Evolutionary conservation across 2,113 vertebrate genomes (phyloP), one percentile per base, ranked within the genome.

Genomic region (Entelurus aequoreus): DNA sequence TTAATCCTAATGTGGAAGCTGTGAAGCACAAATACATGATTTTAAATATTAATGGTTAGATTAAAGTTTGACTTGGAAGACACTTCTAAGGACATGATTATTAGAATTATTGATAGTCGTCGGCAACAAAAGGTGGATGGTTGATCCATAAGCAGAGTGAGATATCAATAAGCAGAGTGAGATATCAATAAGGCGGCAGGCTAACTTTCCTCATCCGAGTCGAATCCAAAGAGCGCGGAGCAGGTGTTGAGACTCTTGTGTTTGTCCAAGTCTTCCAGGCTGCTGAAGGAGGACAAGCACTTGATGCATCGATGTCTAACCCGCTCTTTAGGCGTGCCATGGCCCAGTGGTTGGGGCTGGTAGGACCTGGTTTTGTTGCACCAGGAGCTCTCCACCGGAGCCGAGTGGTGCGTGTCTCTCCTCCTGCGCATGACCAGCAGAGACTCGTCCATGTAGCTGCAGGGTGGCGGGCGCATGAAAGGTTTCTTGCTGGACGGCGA

Each of bases 121-220:
- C 28, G 28, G 28, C 28, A 28, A 28, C 28, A 4, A 28, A 28
- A 28, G 28, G 28, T 28, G 28, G 28, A 28, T 28, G 3, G 28
- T 28, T 28, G 28, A 28, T 28, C 28, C 1, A 28, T 28, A 28
- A 28, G 28, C 28, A 28, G 28, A 28, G 28, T 28, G 28, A 28
- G 28, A 28, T 28, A 28, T 28, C 28, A 56, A n/a, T 7, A 2
- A 54, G 16, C 50, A 52, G 8, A n/a, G 6, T 21, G 28, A 28
- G 28, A 28, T 28, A 28, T 57, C 8, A 5, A 44, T 40, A 57
- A 57, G 37, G 55, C 16, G 3, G 3, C 40, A 2, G 3, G 93
- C 94, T 97, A 90, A 96, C 94, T 95, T 90, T 99, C 95, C 86
- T 99, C 97, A 68, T 99, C 97, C 38, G 96, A 98, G 84, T 99